These are phyloP conservation scores for Hydrozoanthus tunicans DNA, from an alignment of 64 coral and sea anemone species.

Conservation along the genomic window DNA sequence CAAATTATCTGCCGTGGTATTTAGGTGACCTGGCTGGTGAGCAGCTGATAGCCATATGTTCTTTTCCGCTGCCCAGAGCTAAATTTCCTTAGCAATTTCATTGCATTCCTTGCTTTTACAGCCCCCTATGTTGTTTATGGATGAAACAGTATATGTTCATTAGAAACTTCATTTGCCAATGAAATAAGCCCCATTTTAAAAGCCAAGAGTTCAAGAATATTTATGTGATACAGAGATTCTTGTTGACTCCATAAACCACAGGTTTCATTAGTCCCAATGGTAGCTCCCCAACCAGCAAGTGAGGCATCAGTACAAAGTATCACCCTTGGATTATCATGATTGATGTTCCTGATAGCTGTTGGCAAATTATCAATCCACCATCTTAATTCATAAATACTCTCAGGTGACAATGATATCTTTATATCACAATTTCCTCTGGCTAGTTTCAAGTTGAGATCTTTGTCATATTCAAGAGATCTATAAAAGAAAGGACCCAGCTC, in stretches of 20 bases:
- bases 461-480: neutral
- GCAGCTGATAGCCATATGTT: conserved; percentile 49
- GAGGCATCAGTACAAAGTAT: conserved; percentile 25
- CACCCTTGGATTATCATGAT: conserved; percentile 15
- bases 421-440: neutral
- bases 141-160: neutral
- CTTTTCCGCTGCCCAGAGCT: conserved; percentile 13
- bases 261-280: neutral
- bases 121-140: conserved; percentile 47
- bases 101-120: conserved; percentile 14
- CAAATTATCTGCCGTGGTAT: conserved; percentile 16
- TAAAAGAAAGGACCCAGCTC: neutral
- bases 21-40: conserved; percentile 13
- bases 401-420: neutral
- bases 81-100: neutral
- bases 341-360: neutral
- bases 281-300: conserved; percentile 33
- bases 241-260: neutral
- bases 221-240: neutral
- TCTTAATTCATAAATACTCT: conserved; percentile 29
- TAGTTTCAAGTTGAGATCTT: neutral
- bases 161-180: neutral
- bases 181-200: conserved; percentile 11
- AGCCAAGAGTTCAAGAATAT: conserved; percentile 27
- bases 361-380: conserved; percentile 29